Base-by-base conservation (phyloP, 2,113 vertebrate species). In the Naja naja region DNA sequence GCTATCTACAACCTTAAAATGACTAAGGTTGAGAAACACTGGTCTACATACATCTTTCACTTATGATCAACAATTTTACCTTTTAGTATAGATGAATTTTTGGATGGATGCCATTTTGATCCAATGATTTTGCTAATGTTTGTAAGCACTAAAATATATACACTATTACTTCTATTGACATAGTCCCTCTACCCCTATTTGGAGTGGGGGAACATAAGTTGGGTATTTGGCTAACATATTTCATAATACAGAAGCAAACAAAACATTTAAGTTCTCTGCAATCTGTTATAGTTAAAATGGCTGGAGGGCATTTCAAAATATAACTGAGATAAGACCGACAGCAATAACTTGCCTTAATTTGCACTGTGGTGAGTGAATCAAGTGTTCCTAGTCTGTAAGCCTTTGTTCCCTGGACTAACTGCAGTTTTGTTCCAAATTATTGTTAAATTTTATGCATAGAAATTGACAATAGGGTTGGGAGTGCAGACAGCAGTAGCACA, bases 331-430 rank as follows among this genome's bases (percentile, higher is more conserved):
- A 94, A 95, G 92, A 25, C 4, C 54, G 25, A 92, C 93, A 93
- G 94, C 94, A 94, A 93, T 87, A 58, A 43, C 91, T 89, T 94
- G 92, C 1, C 87, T 91, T 94, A 69, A 93, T 96, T 91, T 90
- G 88, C 25, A 93, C 45, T 93, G 20, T 93, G 45, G 93, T 92
- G 39, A 87, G 93, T 92, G 39, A 87, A 69, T 64, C 91, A 11
- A 89, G 93, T 87, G 91, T 7, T 92, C 93, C 74, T 85, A 60
- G 54, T 34, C 91, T 93, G 93, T 91, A 14, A 22, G 39, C 22
- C 47, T 95, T 93, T 96, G 92, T 95, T 93, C 93, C 92, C 94
- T 58, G 90, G 90, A 91, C 87, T 92, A 93, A 89, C 92, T 96
- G 93, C 45, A 91, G 89, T 93, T 94, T 49, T 54, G 88, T 91